Evolutionary conservation across 2,888 invertebrate genomes (phyloP).

Genomic region (Spilarctia lutea): DNA sequence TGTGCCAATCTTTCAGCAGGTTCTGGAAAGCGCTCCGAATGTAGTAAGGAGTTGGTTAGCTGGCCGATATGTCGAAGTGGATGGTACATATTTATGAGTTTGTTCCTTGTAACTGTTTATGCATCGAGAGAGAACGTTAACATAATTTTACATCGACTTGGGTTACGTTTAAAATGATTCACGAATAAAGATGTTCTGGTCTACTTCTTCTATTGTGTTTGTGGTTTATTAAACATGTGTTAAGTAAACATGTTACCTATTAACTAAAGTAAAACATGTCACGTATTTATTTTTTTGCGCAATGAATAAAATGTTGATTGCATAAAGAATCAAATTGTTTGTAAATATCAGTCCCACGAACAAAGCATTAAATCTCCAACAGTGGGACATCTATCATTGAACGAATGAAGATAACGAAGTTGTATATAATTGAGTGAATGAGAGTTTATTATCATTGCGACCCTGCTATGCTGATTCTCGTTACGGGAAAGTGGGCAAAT

Average conservation of each 20-base stretch:
- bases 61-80: slow-evolving; percentile 15
- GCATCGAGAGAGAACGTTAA: slow-evolving; percentile 14
- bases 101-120: slow-evolving; percentile 22
- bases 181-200: background rate
- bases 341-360: background rate
- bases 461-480: slow-evolving; percentile 1
- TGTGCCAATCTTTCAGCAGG: slow-evolving; percentile 32
- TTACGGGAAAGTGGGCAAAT: background rate
- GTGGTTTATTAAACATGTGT: no score
- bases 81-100: slow-evolving; percentile 33
- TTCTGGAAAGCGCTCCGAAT: slow-evolving; percentile 45
- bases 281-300: background rate
- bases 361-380: background rate
- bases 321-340: background rate
- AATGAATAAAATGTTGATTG: background rate
- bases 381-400: background rate
- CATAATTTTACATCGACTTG: slow-evolving; percentile 7
- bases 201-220: background rate
- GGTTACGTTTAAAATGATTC: background rate
- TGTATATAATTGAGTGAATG: slow-evolving; percentile 1
- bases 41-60: slow-evolving; percentile 18
- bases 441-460: background rate
- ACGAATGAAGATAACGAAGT: background rate
- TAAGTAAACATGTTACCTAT: background rate
- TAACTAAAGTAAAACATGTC: background rate